Conservation (phyloP, 2,797 vertebrate species). For the Acestrorhynchus altus region DNA sequence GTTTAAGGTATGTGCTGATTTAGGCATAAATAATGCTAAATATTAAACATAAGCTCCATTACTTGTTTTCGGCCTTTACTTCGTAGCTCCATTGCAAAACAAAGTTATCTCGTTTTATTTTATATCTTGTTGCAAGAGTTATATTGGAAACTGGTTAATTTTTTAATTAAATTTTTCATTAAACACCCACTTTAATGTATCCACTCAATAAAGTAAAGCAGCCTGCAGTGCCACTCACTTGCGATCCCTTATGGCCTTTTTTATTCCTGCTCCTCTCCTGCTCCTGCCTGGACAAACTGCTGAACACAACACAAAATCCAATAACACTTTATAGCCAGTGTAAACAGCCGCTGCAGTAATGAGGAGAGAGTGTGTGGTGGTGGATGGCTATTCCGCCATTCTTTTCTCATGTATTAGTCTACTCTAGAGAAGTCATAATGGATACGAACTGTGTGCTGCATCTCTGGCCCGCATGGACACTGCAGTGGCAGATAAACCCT, state of each 20-base stretch:
- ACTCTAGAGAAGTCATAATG: conserved; percentile 37
- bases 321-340: conserved; percentile 60
- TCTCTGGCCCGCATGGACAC: conserved; percentile 12
- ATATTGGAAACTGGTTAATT: no score
- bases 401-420: conserved; percentile 36
- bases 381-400: conserved; percentile 7
- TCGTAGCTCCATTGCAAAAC: no score
- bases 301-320: conserved; percentile 61
- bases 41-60: no score
- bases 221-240: conserved; percentile 1
- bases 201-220: not conserved
- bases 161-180: no score
- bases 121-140: no score
- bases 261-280: conserved; percentile 39
- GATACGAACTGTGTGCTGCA: not conserved
- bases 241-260: conserved; percentile 19
- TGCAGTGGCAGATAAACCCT: conserved; percentile 58
- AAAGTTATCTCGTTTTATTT: no score
- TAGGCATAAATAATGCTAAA: no score
- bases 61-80: no score
- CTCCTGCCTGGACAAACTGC: conserved; percentile 64
- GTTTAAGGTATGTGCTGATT: no score
- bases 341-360: conserved; percentile 58
- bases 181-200: not conserved
- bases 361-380: conserved; percentile 47